These are phyloP conservation scores for Neodontobutis hainanensis DNA, from an alignment of 2,113 vertebrate species.

Conservation along the genomic window DNA sequence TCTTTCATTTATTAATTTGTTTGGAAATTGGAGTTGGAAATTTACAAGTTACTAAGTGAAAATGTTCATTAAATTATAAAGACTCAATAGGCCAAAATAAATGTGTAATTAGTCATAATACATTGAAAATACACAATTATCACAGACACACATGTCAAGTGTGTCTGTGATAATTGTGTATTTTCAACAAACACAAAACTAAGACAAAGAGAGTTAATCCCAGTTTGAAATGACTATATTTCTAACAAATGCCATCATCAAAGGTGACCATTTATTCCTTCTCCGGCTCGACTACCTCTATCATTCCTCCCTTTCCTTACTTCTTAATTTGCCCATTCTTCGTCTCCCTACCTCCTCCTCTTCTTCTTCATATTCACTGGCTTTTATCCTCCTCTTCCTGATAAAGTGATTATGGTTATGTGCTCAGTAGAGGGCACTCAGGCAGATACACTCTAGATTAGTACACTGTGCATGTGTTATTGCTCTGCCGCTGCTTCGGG, in stretches of 20 bases:
- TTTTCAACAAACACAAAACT: background rate
- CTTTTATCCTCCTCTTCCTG: slow-evolving; percentile 74
- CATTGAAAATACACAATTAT: too few species aligned
- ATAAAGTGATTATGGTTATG: slow-evolving; percentile 93
- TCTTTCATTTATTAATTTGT: too few species aligned
- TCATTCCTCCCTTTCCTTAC: slow-evolving; percentile 41
- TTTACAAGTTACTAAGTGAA: too few species aligned
- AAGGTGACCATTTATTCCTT: slow-evolving; percentile 8
- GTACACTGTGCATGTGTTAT: slow-evolving; percentile 91
- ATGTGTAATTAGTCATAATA: too few species aligned
- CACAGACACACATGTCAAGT: too few species aligned
- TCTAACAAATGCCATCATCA: background rate
- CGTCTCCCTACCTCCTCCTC: slow-evolving; percentile 28
- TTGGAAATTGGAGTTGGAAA: too few species aligned
- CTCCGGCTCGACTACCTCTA: slow-evolving; percentile 2
- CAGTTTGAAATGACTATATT: background rate
- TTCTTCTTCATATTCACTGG: slow-evolving; percentile 46
- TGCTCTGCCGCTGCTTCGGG: slow-evolving; percentile 55
- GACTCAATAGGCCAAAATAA: too few species aligned
- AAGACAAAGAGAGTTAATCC: background rate
- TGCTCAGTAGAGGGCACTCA: slow-evolving; percentile 86
- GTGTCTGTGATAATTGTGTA: background rate
- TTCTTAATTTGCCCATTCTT: slow-evolving; percentile 45
- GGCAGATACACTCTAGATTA: slow-evolving; percentile 92
- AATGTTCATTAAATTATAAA: too few species aligned